Percentiles rank a stretch among this genome's conserved stretches.
phyloP scores from a whole-genome alignment of 2,888 invertebrate species.

The Athalia rosae region DNA sequence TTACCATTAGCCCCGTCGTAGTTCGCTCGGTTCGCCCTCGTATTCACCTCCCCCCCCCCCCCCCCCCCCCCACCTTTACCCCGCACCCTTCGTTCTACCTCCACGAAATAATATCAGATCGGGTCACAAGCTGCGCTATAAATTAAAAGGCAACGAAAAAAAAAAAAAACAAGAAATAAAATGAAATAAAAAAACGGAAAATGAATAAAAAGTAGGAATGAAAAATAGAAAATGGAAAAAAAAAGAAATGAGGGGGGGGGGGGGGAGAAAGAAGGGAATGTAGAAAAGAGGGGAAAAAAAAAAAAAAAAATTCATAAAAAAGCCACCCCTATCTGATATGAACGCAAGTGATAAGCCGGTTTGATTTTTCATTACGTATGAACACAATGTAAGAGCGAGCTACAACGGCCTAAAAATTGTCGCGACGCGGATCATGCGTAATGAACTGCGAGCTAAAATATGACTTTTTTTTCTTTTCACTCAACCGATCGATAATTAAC shows the following conservation, averaged over 20 bases:
- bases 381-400: too few relatives aligned
- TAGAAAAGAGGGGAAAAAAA: not conserved
- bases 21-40: not conserved
- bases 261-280: not conserved
- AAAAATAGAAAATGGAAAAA: not conserved
- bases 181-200: not conserved
- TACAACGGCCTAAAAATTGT: too few relatives aligned
- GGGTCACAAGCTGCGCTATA: constrained; percentile 42
- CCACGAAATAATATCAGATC: constrained; percentile 41
- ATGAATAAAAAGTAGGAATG: not conserved
- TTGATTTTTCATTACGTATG: constrained; percentile 37
- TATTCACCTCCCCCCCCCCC: not conserved
- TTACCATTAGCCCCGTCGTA: constrained; percentile 34
- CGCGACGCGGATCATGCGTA: too few relatives aligned
- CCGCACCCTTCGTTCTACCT: constrained; percentile 9
- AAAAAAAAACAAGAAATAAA: not conserved
- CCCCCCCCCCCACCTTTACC: constrained; percentile 1
- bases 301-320: not conserved
- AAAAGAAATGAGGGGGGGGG: not conserved
- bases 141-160: constrained; percentile 17
- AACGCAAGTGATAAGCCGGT: constrained; percentile 34
- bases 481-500: not conserved
- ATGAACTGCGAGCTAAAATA: not conserved
- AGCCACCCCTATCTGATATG: constrained; percentile 23
- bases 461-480: not conserved